Evolutionary conservation across 2,797 vertebrate species (phyloP).

Genomic region (Nothura maculosa): DNA sequence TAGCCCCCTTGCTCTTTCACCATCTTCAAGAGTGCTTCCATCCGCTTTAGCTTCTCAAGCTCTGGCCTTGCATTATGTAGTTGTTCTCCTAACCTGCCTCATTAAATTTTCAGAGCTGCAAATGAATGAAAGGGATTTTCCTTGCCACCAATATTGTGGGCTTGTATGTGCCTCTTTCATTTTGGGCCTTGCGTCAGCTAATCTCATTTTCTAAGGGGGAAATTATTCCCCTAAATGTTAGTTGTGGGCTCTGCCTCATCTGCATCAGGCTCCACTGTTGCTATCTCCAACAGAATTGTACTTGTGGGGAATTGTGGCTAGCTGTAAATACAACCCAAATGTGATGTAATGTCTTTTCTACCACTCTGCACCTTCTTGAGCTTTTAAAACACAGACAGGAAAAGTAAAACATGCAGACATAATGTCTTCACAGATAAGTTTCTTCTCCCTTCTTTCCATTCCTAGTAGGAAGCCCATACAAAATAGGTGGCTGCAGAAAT

Average conservation of each 20-base stretch:
- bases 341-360: not conserved
- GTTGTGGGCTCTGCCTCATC: not conserved
- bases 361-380: not conserved
- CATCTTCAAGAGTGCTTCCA: not conserved
- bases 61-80: not conserved
- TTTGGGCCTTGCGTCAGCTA: not conserved
- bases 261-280: not conserved
- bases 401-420: not conserved
- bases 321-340: not conserved
- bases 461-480: not conserved
- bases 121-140: not conserved
- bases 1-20: not conserved
- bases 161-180: not conserved
- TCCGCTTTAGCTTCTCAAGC: not conserved
- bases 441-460: not conserved
- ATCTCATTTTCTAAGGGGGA: not conserved
- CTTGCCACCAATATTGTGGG: not conserved
- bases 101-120: not conserved
- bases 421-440: not conserved
- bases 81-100: not conserved
- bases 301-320: not conserved
- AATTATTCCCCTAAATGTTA: not conserved
- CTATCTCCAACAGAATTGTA: not conserved
- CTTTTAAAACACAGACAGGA: not conserved
- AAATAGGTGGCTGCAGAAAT: not conserved